phyloP scores from a whole-genome alignment of 2,797 vertebrate genomes.

The Danio choprae region DNA sequence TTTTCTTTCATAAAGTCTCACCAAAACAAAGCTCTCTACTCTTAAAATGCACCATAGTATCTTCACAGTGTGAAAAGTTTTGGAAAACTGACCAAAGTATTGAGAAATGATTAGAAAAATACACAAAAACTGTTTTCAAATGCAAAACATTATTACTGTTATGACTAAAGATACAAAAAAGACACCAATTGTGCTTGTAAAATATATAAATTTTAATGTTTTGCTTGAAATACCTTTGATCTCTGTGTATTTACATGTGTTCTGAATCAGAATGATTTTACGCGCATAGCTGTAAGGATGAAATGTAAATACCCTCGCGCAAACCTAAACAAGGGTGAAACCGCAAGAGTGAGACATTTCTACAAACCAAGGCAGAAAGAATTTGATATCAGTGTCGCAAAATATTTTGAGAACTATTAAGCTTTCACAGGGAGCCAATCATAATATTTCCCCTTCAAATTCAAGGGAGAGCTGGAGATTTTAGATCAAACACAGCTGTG shows the following conservation, averaged over 20 bases:
- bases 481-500: conserved; percentile 38
- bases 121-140: not conserved
- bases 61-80: too few relatives aligned
- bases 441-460: conserved; percentile 50
- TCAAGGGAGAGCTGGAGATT: conserved; percentile 31
- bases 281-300: conserved; percentile 19
- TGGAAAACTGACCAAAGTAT: too few relatives aligned
- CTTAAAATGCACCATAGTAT: too few relatives aligned
- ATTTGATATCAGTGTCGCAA: conserved; percentile 56
- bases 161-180: not conserved
- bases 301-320: conserved; percentile 55
- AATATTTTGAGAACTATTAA: conserved; percentile 70
- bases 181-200: conserved; percentile 74
- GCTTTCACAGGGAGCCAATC: conserved; percentile 46
- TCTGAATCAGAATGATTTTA: conserved; percentile 21
- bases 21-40: too few relatives aligned
- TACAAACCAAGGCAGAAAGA: conserved; percentile 71
- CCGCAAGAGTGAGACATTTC: conserved; percentile 70
- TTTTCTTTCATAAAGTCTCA: too few relatives aligned
- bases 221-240: conserved; percentile 45
- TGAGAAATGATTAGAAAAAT: too few relatives aligned
- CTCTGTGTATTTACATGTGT: conserved; percentile 30
- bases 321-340: conserved; percentile 59
- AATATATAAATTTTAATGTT: conserved; percentile 84
- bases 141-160: not conserved